These are phyloP conservation scores for Lepus oiostolus DNA, from an alignment of 2,797 vertebrate genomes.

Conservation along the genomic window DNA sequence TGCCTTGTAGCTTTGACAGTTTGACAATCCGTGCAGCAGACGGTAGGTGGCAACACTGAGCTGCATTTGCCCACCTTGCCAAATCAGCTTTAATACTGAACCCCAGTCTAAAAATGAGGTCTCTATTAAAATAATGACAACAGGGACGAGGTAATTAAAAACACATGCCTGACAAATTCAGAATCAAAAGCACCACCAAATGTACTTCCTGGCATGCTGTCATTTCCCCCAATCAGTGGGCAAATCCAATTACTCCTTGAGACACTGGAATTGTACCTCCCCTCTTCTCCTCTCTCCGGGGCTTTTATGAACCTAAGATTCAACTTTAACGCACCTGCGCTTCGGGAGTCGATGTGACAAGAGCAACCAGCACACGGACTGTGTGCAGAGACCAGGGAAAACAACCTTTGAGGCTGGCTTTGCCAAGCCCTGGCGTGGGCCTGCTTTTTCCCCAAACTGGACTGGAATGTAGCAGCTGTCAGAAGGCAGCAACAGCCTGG, in stretches of 20 bases:
- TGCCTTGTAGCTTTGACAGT: conserved; percentile 45
- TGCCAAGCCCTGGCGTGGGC: conserved; percentile 61
- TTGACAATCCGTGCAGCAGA: not conserved
- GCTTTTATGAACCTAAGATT: conserved; percentile 71
- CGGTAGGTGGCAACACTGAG: conserved; percentile 76
- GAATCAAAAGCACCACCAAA: conserved; percentile 28
- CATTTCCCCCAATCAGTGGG: conserved; percentile 63
- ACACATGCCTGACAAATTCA: conserved; percentile 51
- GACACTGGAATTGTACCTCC: conserved; percentile 62
- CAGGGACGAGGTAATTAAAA: conserved; percentile 68
- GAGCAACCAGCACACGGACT: conserved; percentile 72
- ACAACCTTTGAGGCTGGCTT: conserved; percentile 59
- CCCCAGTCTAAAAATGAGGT: conserved; percentile 34
- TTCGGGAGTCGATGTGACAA: conserved; percentile 68
- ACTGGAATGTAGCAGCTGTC: conserved; percentile 71
- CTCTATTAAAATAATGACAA: conserved; percentile 73
- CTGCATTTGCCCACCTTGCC: conserved; percentile 37
- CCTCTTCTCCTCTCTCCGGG: conserved; percentile 54
- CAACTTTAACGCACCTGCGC: conserved; percentile 63
- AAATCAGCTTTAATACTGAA: conserved; percentile 61
- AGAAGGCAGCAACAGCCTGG: conserved; percentile 51
- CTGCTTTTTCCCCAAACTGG: conserved; percentile 65
- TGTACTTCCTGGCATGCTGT: conserved; percentile 37
- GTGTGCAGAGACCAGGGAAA: conserved; percentile 57
- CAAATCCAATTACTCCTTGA: conserved; percentile 77